A percentile compares a stretch with the other conserved stretches of the same genome.
These are phyloP conservation scores for Mesoclemmys tuberculata DNA, from an alignment of 2,113 vertebrate species.

Conservation along the genomic window DNA sequence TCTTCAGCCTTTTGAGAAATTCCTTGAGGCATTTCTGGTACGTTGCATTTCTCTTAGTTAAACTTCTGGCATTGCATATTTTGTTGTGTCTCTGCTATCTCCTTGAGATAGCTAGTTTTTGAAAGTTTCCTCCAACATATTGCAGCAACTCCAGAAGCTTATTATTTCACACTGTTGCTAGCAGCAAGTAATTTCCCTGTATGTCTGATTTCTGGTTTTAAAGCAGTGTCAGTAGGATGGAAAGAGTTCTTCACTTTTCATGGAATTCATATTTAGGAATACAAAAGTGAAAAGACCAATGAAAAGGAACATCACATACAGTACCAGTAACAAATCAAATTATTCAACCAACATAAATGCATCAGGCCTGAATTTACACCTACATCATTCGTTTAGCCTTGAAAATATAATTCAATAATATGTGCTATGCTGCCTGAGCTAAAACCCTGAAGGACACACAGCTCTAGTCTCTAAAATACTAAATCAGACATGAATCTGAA, in stretches of 20 bases:
- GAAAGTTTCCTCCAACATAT: neutral
- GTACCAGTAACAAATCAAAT: neutral
- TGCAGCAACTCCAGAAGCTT: conserved; percentile 2
- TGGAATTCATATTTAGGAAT: neutral
- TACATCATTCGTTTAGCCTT: neutral
- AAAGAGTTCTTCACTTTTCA: neutral
- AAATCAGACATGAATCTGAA: conserved; percentile 11
- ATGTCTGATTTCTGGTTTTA: conserved; percentile 36
- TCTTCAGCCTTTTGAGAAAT: neutral
- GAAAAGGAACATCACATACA: neutral
- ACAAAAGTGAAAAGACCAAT: conserved; percentile 8
- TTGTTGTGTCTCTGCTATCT: neutral
- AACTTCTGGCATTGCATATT: neutral
- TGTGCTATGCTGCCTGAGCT: neutral
- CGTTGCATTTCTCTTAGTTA: neutral
- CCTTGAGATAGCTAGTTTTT: neutral
- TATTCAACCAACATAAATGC: conserved; percentile 5
- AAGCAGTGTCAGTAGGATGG: neutral
- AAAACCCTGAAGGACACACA: neutral
- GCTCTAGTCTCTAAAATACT: neutral
- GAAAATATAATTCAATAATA: neutral
- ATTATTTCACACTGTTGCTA: conserved; percentile 10
- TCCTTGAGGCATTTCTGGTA: neutral
- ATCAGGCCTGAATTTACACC: neutral
- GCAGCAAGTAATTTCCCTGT: conserved; percentile 38